Percentiles rank a stretch among this genome's conserved stretches.
Evolutionary conservation across 2,888 invertebrate species (phyloP).

Genomic region (Drosophila anceps): DNA sequence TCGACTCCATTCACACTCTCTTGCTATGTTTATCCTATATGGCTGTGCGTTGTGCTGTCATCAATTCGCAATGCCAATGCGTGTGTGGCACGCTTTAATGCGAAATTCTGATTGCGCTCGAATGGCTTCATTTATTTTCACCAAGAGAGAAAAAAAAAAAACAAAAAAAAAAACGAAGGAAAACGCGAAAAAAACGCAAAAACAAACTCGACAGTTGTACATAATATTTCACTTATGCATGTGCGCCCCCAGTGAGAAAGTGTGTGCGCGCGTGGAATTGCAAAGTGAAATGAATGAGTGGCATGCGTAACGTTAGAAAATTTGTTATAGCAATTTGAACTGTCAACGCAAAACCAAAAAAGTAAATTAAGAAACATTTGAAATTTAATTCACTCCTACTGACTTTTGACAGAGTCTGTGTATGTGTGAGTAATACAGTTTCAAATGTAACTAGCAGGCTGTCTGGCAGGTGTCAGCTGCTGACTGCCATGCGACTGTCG

Average conservation of each 20-base stretch:
- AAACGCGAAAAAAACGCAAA: slow-evolving; percentile 42
- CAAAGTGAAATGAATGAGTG: slow-evolving; percentile 71
- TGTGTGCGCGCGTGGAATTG: slow-evolving; percentile 23
- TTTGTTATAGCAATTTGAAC: slow-evolving; percentile 81
- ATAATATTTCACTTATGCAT: slow-evolving; percentile 80
- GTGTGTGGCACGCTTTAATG: slow-evolving; percentile 71
- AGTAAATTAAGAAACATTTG: slow-evolving; percentile 81
- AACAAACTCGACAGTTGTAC: slow-evolving; percentile 78
- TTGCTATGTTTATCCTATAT: slow-evolving; percentile 44
- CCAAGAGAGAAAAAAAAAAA: slow-evolving; percentile 24
- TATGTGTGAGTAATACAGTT: slow-evolving; percentile 36
- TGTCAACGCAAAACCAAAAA: slow-evolving; percentile 80
- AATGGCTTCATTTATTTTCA: slow-evolving; percentile 79
- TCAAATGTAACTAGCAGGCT: slow-evolving; percentile 54
- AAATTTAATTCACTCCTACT: slow-evolving; percentile 75
- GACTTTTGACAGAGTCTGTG: slow-evolving; percentile 35
- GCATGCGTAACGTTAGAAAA: slow-evolving; percentile 78
- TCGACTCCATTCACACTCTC: not conserved
- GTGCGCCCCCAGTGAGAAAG: slow-evolving; percentile 51
- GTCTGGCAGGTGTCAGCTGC: slow-evolving; percentile 72
- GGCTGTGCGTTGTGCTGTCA: slow-evolving; percentile 48
- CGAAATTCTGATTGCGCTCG: slow-evolving; percentile 79
- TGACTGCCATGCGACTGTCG: slow-evolving; percentile 60
- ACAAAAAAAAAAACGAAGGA: slow-evolving; percentile 19
- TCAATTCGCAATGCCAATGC: slow-evolving; percentile 68